Evolutionary conservation across 2,888 invertebrate species (phyloP).

Genomic region (Torymus texanus): DNA sequence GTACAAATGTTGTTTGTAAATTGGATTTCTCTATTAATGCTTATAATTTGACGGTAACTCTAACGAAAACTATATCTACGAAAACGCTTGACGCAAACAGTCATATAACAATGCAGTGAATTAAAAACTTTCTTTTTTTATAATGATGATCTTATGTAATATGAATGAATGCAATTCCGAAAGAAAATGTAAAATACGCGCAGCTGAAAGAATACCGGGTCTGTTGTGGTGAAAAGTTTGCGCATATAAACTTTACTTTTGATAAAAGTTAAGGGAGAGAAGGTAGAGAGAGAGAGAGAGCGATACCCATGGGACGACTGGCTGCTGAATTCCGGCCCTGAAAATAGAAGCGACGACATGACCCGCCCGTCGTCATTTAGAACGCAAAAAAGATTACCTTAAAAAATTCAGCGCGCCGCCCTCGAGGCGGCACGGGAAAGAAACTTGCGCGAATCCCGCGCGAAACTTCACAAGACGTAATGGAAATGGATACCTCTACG

Average conservation of each 20-base stretch:
- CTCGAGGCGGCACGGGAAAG: not conserved
- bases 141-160: too few relatives aligned
- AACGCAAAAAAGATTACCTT: conserved; percentile 46
- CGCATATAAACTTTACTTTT: conserved; percentile 40
- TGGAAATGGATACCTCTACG: conserved; percentile 11
- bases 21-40: too few relatives aligned
- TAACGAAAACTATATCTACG: too few relatives aligned
- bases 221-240: conserved; percentile 33
- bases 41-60: too few relatives aligned
- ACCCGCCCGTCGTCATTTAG: conserved; percentile 31
- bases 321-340: conserved; percentile 24
- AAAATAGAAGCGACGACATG: conserved; percentile 47
- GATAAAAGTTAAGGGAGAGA: conserved; percentile 47
- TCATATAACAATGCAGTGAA: too few relatives aligned
- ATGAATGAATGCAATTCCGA: not conserved
- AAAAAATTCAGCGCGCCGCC: conserved; percentile 15
- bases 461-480: conserved; percentile 21
- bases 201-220: conserved; percentile 5
- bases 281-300: conserved; percentile 10
- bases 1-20: too few relatives aligned
- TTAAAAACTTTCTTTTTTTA: not conserved
- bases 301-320: conserved; percentile 42
- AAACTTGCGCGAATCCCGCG: not conserved
- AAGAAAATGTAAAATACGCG: conserved; percentile 15
- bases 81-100: too few relatives aligned